Percentiles rank a stretch among this genome's conserved stretches.
phyloP scores from a whole-genome alignment of 2,797 vertebrate species.

The Anguilla marmorata region DNA sequence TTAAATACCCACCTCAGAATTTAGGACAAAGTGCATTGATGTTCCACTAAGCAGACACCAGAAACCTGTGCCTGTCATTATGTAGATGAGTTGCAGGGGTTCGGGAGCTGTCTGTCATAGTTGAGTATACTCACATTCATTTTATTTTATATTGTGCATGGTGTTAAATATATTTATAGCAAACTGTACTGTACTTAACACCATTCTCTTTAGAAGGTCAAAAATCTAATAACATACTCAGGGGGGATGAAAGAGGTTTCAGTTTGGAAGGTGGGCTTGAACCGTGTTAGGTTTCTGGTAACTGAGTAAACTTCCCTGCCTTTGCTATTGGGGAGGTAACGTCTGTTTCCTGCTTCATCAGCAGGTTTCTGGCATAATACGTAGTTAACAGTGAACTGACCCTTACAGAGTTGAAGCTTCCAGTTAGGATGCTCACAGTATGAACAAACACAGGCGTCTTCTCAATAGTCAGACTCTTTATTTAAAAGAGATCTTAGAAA shows the following conservation, averaged over 20 bases:
- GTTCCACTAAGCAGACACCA: background rate
- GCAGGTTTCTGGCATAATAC: background rate
- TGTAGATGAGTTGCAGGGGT: background rate
- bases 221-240: background rate
- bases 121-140: background rate
- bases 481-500: background rate
- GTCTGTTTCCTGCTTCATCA: background rate
- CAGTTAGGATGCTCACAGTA: background rate
- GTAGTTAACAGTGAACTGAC: background rate
- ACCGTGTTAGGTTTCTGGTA: background rate
- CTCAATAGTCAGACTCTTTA: background rate
- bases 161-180: background rate
- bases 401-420: background rate
- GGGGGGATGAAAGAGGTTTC: background rate
- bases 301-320: background rate
- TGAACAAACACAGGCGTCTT: background rate
- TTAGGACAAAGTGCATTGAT: background rate
- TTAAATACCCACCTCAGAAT: background rate
- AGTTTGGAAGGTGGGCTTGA: background rate
- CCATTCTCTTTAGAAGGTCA: background rate
- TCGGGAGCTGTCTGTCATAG: background rate
- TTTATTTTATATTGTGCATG: background rate
- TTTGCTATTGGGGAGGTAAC: background rate
- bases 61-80: slow-evolving; percentile 4
- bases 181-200: background rate